Percentiles rank a stretch among this genome's conserved stretches.
Conservation (phyloP, 2,113 vertebrate species). For the human (Homo sapiens) region GRCh38 chr17:611001-611500, state of each 20-base stretch:
- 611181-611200: too few relatives aligned
- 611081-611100: too few relatives aligned
- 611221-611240: too few relatives aligned
- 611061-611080: too few relatives aligned
- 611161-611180: too few relatives aligned
- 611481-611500: neutral
- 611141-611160: too few relatives aligned
- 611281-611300: neutral
- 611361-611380: conserved; percentile 21
- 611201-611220: too few relatives aligned
- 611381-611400: neutral
- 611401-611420: neutral
- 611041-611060: neutral
- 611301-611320: neutral
- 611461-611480: neutral
- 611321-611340: neutral
- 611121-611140: too few relatives aligned
- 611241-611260: too few relatives aligned
- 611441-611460: neutral
- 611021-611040: neutral
- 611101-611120: too few relatives aligned
- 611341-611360: neutral
- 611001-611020: neutral
- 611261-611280: too few relatives aligned
- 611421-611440: neutral